Evolutionary conservation across 92 coral and sea anemone genomes (phyloP).

Genomic region (Siderastrea siderea): DNA sequence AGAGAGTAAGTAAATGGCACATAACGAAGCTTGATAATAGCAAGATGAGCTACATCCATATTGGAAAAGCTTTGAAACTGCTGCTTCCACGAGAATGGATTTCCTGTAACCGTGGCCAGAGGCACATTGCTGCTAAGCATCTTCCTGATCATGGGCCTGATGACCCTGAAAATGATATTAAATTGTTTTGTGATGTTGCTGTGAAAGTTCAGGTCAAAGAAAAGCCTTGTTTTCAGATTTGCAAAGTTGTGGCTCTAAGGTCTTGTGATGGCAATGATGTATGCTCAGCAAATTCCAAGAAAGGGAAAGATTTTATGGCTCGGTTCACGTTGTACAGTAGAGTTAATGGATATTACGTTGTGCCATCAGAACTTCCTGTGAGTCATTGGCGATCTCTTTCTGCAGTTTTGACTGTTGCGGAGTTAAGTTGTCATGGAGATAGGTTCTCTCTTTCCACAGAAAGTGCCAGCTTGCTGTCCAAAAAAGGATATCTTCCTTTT

Average conservation of each 20-base stretch:
- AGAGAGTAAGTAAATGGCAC: neutral
- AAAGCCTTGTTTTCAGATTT: slow-evolving; percentile 6
- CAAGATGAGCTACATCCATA: slow-evolving; percentile 9
- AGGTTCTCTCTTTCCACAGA: neutral
- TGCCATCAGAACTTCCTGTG: slow-evolving; percentile 15
- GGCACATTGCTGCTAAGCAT: slow-evolving; percentile 37
- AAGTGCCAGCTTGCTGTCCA: slow-evolving; percentile 5
- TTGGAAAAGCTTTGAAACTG: slow-evolving; percentile 26
- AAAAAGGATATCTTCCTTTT: slow-evolving; percentile 26
- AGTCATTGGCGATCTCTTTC: slow-evolving; percentile 33
- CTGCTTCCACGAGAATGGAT: slow-evolving; percentile 48
- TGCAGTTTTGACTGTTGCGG: neutral
- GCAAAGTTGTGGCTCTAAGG: slow-evolving; percentile 29
- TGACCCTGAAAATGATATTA: slow-evolving; percentile 20
- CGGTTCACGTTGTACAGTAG: slow-evolving; percentile 24
- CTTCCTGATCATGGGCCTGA: slow-evolving; percentile 26
- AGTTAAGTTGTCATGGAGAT: neutral
- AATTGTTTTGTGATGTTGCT: slow-evolving; percentile 37
- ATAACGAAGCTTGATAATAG: slow-evolving; percentile 9
- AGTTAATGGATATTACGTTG: neutral
- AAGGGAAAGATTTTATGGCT: neutral
- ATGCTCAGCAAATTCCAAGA: slow-evolving; percentile 12
- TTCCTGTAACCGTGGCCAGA: slow-evolving; percentile 16
- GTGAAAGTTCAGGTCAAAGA: slow-evolving; percentile 8
- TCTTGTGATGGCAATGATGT: slow-evolving; percentile 28